Evolutionary conservation across 2,113 vertebrate species (phyloP).

Genomic region (Cinclus mexicanus): DNA sequence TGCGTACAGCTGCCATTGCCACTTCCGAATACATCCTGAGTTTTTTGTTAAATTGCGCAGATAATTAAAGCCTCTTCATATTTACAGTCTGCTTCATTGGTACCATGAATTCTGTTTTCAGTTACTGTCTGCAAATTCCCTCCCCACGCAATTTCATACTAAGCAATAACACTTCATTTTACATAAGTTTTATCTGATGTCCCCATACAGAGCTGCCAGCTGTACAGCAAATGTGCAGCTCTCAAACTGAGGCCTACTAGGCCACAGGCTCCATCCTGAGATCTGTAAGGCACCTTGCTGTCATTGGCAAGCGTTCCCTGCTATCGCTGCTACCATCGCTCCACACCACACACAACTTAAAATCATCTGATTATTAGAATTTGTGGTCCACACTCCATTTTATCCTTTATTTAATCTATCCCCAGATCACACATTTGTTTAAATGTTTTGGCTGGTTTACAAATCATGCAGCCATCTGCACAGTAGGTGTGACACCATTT

Average conservation of each 20-base stretch:
- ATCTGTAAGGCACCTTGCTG: slow-evolving; percentile 85
- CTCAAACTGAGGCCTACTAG: slow-evolving; percentile 90
- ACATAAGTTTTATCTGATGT: slow-evolving; percentile 85
- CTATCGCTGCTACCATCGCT: slow-evolving; percentile 71
- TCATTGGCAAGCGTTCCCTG: slow-evolving; percentile 81
- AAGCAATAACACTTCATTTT: slow-evolving; percentile 86
- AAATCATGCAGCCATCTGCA: slow-evolving; percentile 86
- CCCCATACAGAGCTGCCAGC: slow-evolving; percentile 95
- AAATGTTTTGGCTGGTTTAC: slow-evolving; percentile 89
- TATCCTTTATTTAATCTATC: slow-evolving; percentile 83
- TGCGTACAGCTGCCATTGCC: slow-evolving; percentile 16
- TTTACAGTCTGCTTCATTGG: slow-evolving; percentile 78
- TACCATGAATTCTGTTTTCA: slow-evolving; percentile 78
- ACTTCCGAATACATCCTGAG: slow-evolving; percentile 65
- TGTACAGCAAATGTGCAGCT: slow-evolving; percentile 93
- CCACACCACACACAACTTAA: slow-evolving; percentile 78
- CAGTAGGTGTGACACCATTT: slow-evolving; percentile 82
- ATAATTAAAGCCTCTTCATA: slow-evolving; percentile 81
- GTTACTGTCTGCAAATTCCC: slow-evolving; percentile 79
- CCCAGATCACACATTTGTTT: slow-evolving; percentile 87
- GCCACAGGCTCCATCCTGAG: slow-evolving; percentile 89
- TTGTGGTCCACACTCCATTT: slow-evolving; percentile 83
- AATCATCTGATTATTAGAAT: slow-evolving; percentile 83
- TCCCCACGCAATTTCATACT: slow-evolving; percentile 81
- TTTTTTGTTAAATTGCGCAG: slow-evolving; percentile 79